Base-by-base conservation (phyloP, 2,888 invertebrate species). In the Aphidius colemani region DNA sequence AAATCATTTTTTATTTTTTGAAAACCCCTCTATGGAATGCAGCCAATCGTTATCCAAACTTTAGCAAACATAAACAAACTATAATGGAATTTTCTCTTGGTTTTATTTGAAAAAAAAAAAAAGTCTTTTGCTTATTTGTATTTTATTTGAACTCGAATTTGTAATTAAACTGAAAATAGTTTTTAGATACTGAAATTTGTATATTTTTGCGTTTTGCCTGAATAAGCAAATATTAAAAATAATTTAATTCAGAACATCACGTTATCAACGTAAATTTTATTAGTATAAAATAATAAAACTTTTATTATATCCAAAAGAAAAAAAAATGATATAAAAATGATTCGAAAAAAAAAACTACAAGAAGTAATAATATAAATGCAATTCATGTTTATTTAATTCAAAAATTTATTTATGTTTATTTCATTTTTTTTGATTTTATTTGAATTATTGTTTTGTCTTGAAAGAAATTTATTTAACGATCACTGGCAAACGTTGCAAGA, bases 21-120 rank as follows among this genome's bases (percentile, higher is more conserved):
- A 30, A 30, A 30, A 30, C 30, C 30, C 30, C 68, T 71, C 69
- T 72, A 72, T 68, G 69, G 63, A 69, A 67, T 71, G 68, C 69
- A 63, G 8, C 50, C 70, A 70, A 67, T 67, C 63, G 59, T 66
- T 48, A 40, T 11, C 11, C 53, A 40, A 13, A 48, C 5, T 30
- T 30, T 30, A 30, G 5, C 30, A 30, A 30, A 30, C 30, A 30
- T 30, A 30, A 30, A 51, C 18, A 7, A 51, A 39, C 5, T 10
- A 6, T 39, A 18, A 51, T 51, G 30, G 50, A 18, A 13, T 30
- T 45, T 30, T 30, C 30, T 30, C 30, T 5, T 30, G 1, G 30
- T 30, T 30, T 30, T 30, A 2, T 30, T 30, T 30, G 5, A 30
- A 30, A 30, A 30, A 8, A 50, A 50, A 50, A 11, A 50, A 50